phyloP scores from a whole-genome alignment of 2,797 vertebrate genomes.

The Pantherophis alleghaniensis region DNA sequence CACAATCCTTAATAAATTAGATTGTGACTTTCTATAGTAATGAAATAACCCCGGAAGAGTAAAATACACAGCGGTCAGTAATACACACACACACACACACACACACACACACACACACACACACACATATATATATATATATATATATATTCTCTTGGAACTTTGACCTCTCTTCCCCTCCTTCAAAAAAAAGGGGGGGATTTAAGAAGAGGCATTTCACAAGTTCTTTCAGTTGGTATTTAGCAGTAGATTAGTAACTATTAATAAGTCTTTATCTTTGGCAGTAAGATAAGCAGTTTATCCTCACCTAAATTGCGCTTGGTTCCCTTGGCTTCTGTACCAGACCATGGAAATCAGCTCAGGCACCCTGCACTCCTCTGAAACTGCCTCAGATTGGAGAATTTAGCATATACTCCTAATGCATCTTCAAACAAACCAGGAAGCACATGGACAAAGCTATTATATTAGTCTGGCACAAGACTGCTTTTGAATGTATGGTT shows the following conservation, averaged over 20 bases:
- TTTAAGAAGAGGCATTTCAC: conserved; percentile 29
- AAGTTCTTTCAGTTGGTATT: conserved; percentile 30
- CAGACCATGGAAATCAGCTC: background rate
- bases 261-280: conserved; percentile 54
- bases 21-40: background rate
- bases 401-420: background rate
- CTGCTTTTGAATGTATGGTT: accelerated
- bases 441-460: background rate
- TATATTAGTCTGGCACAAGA: background rate
- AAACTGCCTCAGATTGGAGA: background rate
- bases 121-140: too few species aligned
- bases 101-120: too few species aligned
- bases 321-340: background rate
- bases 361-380: background rate
- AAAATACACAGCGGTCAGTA: background rate
- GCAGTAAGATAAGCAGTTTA: conserved; percentile 45
- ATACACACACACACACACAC: background rate
- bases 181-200: background rate
- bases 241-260: conserved; percentile 46
- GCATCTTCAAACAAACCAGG: background rate
- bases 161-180: background rate
- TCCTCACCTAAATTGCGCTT: conserved; percentile 6
- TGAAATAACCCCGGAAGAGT: background rate
- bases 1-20: background rate
- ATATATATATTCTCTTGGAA: background rate